Base-by-base conservation (phyloP, 1,140 invertebrate species). In the Nasonia giraulti region DNA sequence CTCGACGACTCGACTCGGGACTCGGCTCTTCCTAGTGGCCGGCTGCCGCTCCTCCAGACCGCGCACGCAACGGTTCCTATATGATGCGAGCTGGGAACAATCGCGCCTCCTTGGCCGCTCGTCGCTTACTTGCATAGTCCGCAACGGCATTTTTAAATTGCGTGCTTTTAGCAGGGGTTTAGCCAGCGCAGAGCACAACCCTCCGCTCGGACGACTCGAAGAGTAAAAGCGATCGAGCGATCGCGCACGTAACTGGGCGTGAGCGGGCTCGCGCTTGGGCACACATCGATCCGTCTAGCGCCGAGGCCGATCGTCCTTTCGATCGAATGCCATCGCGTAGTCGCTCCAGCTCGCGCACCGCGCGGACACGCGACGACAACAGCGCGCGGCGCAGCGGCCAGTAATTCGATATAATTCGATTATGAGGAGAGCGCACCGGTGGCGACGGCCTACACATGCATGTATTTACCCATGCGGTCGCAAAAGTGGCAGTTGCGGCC, bases 321-420 rank as follows among this genome's bases (percentile, higher is more conserved):
- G 55, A 20, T 62, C 17, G 31, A 10, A 68, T 71, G 27, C 23
- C 27, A 17, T 27, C 27, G 68, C 27, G 14, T 11, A n/a, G 11
- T 71, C 27, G 27, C 11, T 77, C 40, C 20, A 76, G 68, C 75
- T 68, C 84, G 71, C 68, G 83, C 50, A 77, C 40, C 40, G 8
- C 10, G 11, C 33, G 33, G 33, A 37, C 40, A 44, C 40, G 40
- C 40, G 40, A 44, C 7, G 40, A 44, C 7, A 7, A 44, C 0
- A 44, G 5, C 4, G 7, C 37, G 37, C 37, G 76, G 1, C 81
- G 62, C 79, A 87, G 90, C 88, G 88, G 87, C 88, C 87, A 86
- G 90, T 92, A 91, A 92, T 91, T 89, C 88, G 89, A 91, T 91
- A 91, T 91, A 92, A 93, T 92, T 91, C 86, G 88, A 92, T 92